These are phyloP conservation scores for Sebastes glaucus DNA, from an alignment of 2,797 vertebrate species.

Conservation along the genomic window DNA sequence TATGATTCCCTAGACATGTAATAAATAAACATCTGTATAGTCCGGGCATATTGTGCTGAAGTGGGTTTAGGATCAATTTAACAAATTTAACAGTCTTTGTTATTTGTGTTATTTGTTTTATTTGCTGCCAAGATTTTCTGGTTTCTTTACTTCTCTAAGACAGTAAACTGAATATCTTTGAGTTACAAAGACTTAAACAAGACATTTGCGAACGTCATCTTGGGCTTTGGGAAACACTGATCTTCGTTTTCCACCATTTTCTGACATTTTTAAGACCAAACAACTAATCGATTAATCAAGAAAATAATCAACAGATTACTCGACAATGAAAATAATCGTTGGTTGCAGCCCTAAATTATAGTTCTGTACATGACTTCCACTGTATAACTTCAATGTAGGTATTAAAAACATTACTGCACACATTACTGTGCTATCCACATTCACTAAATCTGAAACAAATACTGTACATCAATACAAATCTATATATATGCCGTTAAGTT, in stretches of 20 bases:
- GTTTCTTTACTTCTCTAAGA: no score
- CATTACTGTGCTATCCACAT: background rate
- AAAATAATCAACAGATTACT: no score
- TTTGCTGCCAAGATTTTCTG: background rate
- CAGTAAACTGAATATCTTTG: no score
- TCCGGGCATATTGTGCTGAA: background rate
- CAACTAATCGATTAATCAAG: no score
- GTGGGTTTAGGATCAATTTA: background rate
- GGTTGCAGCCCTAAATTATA: no score
- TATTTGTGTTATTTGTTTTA: background rate
- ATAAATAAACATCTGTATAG: background rate
- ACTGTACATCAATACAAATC: constrained; percentile 20
- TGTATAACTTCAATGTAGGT: background rate
- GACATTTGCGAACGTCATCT: no score
- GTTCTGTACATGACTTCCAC: background rate
- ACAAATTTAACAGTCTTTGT: background rate
- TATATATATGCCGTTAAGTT: constrained; percentile 34
- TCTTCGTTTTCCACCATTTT: no score
- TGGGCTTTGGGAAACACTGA: no score
- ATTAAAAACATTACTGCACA: background rate
- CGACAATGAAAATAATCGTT: no score
- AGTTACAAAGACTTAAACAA: no score
- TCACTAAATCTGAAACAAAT: background rate
- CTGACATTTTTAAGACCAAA: no score
- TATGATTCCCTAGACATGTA: background rate